phyloP scores from a whole-genome alignment of 2,797 vertebrate genomes.

The Coendou prehensilis region DNA sequence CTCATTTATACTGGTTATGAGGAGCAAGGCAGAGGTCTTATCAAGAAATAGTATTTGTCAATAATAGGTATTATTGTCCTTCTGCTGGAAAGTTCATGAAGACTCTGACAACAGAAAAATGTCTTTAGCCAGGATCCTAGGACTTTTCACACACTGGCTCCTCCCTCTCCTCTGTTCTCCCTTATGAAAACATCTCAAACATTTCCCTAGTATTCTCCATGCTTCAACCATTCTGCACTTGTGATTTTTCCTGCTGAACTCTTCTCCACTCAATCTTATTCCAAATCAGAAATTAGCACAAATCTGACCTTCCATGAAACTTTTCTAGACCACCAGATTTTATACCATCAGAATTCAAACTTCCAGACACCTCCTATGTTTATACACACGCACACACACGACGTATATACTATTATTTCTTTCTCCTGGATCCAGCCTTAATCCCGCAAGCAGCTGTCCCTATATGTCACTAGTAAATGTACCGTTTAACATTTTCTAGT shows the following conservation, averaged over 20 bases:
- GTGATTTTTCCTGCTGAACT: slow-evolving; percentile 27
- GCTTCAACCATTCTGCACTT: not conserved
- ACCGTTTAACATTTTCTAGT: not conserved
- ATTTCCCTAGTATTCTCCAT: not conserved
- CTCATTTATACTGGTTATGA: not conserved
- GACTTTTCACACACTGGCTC: not conserved
- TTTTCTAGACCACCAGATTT: not conserved
- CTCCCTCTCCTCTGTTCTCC: not conserved
- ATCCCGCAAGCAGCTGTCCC: not conserved
- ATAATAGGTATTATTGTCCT: not conserved
- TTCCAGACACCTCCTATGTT: not conserved
- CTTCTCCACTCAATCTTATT: not conserved
- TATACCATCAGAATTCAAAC: slow-evolving; percentile 5
- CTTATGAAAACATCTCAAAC: not conserved
- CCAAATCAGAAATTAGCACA: slow-evolving; percentile 19
- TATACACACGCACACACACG: not conserved
- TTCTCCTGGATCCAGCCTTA: not conserved
- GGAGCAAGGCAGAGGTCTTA: not conserved
- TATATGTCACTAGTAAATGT: not conserved
- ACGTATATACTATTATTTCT: not conserved
- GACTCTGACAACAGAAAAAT: not conserved
- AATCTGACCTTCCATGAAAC: slow-evolving; percentile 4
- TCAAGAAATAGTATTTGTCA: not conserved
- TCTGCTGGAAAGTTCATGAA: slow-evolving; percentile 9
- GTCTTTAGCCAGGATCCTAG: not conserved